Conservation (phyloP, 2,888 invertebrate genomes). For the Drosophila tripunctata region DNA sequence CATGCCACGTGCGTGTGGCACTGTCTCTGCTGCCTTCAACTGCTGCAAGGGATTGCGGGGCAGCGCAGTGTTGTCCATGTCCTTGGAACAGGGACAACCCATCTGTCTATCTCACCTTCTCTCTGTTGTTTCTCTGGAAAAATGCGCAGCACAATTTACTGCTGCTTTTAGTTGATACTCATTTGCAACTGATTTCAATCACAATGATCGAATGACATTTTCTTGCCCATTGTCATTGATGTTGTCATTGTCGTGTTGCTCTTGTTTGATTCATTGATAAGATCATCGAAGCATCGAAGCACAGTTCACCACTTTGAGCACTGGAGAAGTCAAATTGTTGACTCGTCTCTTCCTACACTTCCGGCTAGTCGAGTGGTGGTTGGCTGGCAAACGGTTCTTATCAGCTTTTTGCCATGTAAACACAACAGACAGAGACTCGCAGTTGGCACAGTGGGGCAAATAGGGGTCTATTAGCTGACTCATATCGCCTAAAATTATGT, state of each 20-base stretch:
- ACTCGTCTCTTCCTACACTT: slow-evolving; percentile 52
- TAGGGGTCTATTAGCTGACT: too few species aligned
- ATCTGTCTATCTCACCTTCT: slow-evolving; percentile 47
- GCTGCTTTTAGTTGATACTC: slow-evolving; percentile 7
- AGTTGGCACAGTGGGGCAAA: slow-evolving; percentile 31
- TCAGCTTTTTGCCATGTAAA: slow-evolving; percentile 32
- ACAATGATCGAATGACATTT: slow-evolving; percentile 35
- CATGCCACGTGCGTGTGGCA: not conserved
- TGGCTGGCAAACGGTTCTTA: slow-evolving; percentile 24
- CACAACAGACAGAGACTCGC: slow-evolving; percentile 10
- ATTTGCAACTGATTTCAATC: slow-evolving; percentile 39
- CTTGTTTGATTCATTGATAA: slow-evolving; percentile 28
- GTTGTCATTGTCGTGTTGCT: not conserved
- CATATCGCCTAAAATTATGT: too few species aligned
- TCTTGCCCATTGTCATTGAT: slow-evolving; percentile 7
- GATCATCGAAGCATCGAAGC: slow-evolving; percentile 16
- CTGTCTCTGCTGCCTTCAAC: slow-evolving; percentile 61
- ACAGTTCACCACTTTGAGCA: not conserved
- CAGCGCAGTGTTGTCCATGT: slow-evolving; percentile 40
- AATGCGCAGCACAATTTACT: not conserved
- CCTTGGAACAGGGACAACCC: slow-evolving; percentile 82
- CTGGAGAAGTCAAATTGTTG: slow-evolving; percentile 9
- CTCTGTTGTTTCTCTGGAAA: not conserved
- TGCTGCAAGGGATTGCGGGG: slow-evolving; percentile 78
- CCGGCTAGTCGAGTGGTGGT: slow-evolving; percentile 38